Evolutionary conservation across 1,140 invertebrate species (phyloP).

Genomic region (Leptinotarsa undecemlineata): DNA sequence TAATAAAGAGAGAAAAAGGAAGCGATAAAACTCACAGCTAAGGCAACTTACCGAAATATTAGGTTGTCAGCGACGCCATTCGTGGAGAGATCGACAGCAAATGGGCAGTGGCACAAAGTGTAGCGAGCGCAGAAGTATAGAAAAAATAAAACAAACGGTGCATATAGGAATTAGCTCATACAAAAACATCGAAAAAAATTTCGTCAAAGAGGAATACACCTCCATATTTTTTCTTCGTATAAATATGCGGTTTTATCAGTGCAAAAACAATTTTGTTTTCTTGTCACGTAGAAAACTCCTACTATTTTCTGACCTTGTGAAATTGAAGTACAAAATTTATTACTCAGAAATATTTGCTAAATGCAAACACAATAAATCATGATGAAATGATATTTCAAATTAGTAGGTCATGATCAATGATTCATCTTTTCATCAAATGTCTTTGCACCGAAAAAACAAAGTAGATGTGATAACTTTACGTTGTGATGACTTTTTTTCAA

Average conservation of each 20-base stretch:
- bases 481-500: background rate
- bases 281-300: too few relatives aligned
- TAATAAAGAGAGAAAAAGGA: background rate
- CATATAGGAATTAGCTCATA: conserved; percentile 55
- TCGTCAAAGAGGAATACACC: background rate
- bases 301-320: too few relatives aligned
- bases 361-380: too few relatives aligned
- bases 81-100: conserved; percentile 43
- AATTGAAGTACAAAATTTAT: too few relatives aligned
- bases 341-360: too few relatives aligned
- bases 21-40: conserved; percentile 29
- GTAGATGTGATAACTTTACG: background rate
- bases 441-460: background rate
- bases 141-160: conserved; percentile 57
- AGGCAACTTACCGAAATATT: conserved; percentile 52
- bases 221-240: background rate
- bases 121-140: conserved; percentile 55
- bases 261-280: too few relatives aligned
- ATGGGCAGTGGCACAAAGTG: conserved; percentile 54
- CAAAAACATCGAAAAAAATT: conserved; percentile 27
- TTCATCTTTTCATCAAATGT: background rate
- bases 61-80: conserved; percentile 40
- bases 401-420: too few relatives aligned
- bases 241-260: too few relatives aligned
- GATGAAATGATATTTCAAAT: too few relatives aligned